Percentiles rank a stretch among this genome's conserved stretches.
These are phyloP conservation scores for Balanococcus diminutus DNA, from an alignment of 2,888 invertebrate genomes.

Conservation along the genomic window DNA sequence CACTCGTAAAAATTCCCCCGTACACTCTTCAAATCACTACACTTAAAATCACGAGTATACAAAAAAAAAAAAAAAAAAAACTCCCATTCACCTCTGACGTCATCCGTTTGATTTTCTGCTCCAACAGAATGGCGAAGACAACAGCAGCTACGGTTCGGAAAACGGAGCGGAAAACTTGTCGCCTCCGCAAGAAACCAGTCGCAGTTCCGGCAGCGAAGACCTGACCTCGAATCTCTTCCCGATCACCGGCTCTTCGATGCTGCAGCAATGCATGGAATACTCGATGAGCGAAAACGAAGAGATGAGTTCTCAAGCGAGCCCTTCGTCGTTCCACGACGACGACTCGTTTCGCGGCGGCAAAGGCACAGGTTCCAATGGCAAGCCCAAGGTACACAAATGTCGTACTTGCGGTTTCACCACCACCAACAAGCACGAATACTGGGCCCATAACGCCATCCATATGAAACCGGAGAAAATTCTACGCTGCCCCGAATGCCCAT, in stretches of 20 bases:
- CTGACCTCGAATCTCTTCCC: constrained; percentile 29
- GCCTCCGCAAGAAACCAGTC: constrained; percentile 44
- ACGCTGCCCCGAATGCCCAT: constrained; percentile 89
- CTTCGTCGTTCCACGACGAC: constrained; percentile 43
- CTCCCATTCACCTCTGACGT: background rate
- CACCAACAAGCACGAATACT: constrained; percentile 87
- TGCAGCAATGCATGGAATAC: constrained; percentile 32
- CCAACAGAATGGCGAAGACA: constrained; percentile 48
- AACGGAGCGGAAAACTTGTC: constrained; percentile 37
- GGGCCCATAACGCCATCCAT: constrained; percentile 88
- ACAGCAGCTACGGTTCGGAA: constrained; percentile 47
- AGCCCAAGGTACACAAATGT: constrained; percentile 58
- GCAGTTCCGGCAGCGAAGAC: constrained; percentile 46
- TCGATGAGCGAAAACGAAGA: constrained; percentile 43
- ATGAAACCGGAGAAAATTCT: constrained; percentile 92
- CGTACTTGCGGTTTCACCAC: constrained; percentile 65
- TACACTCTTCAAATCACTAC: too few species aligned
- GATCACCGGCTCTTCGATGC: constrained; percentile 25
- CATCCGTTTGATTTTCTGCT: background rate
- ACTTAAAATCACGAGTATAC: background rate
- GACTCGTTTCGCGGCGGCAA: constrained; percentile 13
- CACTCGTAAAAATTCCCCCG: too few species aligned
- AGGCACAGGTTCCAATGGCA: constrained; percentile 13
- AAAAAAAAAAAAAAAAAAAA: too few species aligned
- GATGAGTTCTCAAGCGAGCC: constrained; percentile 40